phyloP scores from a whole-genome alignment of 2,113 vertebrate species.

The Aspiorhynchus laticeps region DNA sequence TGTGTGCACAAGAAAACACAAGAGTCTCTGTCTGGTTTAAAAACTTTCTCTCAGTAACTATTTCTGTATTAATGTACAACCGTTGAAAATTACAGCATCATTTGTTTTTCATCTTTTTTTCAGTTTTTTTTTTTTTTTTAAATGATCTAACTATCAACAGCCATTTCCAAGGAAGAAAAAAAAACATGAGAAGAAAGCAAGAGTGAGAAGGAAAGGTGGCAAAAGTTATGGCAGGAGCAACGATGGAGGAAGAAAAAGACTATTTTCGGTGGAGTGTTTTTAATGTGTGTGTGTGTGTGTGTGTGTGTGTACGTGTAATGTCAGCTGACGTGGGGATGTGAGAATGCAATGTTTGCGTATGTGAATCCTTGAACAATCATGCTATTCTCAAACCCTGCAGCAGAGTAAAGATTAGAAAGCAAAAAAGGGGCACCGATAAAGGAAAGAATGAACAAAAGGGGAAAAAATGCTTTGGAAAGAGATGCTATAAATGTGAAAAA shows the following conservation, averaged over 20 bases:
- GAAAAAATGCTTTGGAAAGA: constrained; percentile 49
- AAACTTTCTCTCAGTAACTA: constrained; percentile 82
- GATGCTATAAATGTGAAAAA: constrained; percentile 8
- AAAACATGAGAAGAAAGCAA: constrained; percentile 63
- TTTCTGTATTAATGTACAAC: constrained; percentile 87
- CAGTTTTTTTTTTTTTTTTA: constrained; percentile 59
- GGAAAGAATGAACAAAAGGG: constrained; percentile 33
- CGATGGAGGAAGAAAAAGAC: constrained; percentile 45
- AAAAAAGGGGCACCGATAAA: not conserved
- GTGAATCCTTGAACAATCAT: constrained; percentile 54
- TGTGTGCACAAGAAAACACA: constrained; percentile 62
- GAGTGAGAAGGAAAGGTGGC: constrained; percentile 44
- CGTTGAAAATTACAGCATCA: constrained; percentile 81
- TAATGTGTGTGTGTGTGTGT: constrained; percentile 41
- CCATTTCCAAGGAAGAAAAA: constrained; percentile 68
- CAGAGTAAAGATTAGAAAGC: constrained; percentile 53
- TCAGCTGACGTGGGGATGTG: constrained; percentile 57
- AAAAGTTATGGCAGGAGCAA: constrained; percentile 24
- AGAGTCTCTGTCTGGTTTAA: constrained; percentile 74
- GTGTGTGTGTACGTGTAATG: constrained; percentile 34
- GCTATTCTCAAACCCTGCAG: constrained; percentile 69
- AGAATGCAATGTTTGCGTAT: constrained; percentile 34
- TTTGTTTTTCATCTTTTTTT: constrained; percentile 60
- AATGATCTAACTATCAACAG: constrained; percentile 77
- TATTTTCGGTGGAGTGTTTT: constrained; percentile 56